Evolutionary conservation across 2,888 invertebrate species (phyloP), one percentile per base, ranked within the genome.

Genomic region (Frankliniella intonsa): DNA sequence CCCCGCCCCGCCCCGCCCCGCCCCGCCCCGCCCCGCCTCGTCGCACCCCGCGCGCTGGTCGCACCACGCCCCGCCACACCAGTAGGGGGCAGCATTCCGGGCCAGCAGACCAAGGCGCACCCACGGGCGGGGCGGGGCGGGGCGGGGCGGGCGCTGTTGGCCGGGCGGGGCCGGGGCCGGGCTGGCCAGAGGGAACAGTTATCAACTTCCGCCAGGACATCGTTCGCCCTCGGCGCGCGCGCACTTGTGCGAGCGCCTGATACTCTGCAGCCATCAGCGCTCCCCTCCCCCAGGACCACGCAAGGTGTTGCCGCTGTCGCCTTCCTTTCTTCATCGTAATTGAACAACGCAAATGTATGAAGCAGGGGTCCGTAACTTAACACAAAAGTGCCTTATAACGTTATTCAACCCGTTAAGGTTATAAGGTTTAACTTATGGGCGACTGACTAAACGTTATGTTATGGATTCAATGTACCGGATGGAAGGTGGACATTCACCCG

Each of bases 151-250:
- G 55, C 14, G 14, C 55, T 55, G 55, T 17, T 12, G 65, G 65
- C 65, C n/a, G 14, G 19, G 65, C 65, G 65, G 69, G 69, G 69
- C 69, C 69, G 69, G 19, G 55, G 22, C 69, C 19, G 25, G 69
- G 22, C 69, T 76, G 69, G 69, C 22, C 69, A 76, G 69, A 25
- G 69, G 69, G 25, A 76, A 76, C 69, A 76, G 69, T 76, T 76
- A 76, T 25, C 22, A 25, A 76, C 69, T 76, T 76, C 69, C 69
- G 69, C 25, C 69, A 55, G 55, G 55, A 55, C 55, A 19, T 55
- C 55, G 69, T 22, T n/a, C 12, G 69, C 25, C 69, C 12, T 22
- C 69, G 9, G 10, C 25, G 25, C 19, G n/a, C 55, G 17, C 14
- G 0, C 55, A 55, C 14, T 10, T 19, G 55, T 38, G 38, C 14